A percentile compares a stretch with the other conserved stretches of the same genome.
These are phyloP conservation scores for Thymelicus lineola DNA, from an alignment of 2,888 invertebrate genomes.

Conservation along the genomic window DNA sequence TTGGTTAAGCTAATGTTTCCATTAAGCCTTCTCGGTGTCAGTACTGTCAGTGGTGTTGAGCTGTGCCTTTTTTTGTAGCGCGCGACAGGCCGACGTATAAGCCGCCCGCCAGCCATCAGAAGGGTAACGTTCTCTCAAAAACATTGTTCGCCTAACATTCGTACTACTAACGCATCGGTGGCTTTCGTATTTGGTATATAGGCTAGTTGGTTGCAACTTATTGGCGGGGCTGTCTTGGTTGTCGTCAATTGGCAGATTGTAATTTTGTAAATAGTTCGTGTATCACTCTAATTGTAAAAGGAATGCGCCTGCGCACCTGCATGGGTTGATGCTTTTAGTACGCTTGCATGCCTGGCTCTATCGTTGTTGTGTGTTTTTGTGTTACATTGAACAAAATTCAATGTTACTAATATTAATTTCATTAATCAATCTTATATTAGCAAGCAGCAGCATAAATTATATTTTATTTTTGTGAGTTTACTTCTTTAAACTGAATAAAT, in stretches of 20 bases:
- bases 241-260: slow-evolving; percentile 17
- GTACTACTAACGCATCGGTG: slow-evolving; percentile 71
- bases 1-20: slow-evolving; percentile 45
- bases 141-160: slow-evolving; percentile 65
- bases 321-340: slow-evolving; percentile 33
- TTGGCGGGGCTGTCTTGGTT: slow-evolving; percentile 68
- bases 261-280: slow-evolving; percentile 32
- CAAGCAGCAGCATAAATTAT: too few relatives aligned
- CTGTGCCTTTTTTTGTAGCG: slow-evolving; percentile 80
- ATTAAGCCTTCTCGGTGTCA: slow-evolving; percentile 45
- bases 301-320: slow-evolving; percentile 27
- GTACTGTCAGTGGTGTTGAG: slow-evolving; percentile 74
- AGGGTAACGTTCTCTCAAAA: slow-evolving; percentile 77
- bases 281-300: slow-evolving; percentile 15
- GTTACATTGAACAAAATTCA: neutral
- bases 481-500: too few relatives aligned
- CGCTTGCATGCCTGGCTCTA: slow-evolving; percentile 22
- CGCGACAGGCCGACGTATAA: slow-evolving; percentile 72
- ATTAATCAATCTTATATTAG: neutral
- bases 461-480: too few relatives aligned
- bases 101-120: slow-evolving; percentile 78
- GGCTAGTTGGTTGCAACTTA: slow-evolving; percentile 61
- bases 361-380: slow-evolving; percentile 20
- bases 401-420: neutral
- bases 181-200: slow-evolving; percentile 76